phyloP scores from a whole-genome alignment of 2,113 vertebrate species.

The Columbina picui region DNA sequence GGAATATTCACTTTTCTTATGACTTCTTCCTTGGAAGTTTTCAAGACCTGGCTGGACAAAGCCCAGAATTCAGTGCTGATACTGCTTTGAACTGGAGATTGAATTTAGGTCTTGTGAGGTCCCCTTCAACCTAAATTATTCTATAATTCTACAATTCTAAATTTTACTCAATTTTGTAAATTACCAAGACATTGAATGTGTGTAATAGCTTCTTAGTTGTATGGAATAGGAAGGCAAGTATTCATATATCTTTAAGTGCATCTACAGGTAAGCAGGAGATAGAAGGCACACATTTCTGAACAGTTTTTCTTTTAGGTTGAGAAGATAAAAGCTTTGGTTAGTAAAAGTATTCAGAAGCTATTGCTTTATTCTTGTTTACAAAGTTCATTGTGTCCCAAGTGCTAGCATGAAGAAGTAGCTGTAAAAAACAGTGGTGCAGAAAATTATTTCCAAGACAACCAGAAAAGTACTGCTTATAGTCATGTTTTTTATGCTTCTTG shows the following conservation, averaged over 20 bases:
- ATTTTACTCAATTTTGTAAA: neutral
- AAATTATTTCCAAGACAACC: neutral
- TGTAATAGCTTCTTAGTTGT: neutral
- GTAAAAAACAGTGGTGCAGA: neutral
- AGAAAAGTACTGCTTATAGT: neutral
- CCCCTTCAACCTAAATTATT: neutral
- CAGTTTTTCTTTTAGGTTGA: neutral
- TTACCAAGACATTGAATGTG: neutral
- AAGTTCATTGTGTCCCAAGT: neutral
- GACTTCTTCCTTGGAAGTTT: neutral
- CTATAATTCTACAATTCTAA: neutral
- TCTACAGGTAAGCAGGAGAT: neutral
- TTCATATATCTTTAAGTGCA: neutral
- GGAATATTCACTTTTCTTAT: neutral
- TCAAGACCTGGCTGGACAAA: neutral
- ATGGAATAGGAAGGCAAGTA: neutral
- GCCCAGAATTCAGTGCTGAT: neutral
- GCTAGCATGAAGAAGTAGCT: neutral
- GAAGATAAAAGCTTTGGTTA: neutral
- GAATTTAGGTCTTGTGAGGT: neutral
- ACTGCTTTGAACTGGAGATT: neutral
- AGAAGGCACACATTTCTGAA: neutral
- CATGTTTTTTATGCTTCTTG: neutral
- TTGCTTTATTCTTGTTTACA: neutral
- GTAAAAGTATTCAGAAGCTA: neutral